Base-by-base conservation (phyloP, 2,888 invertebrate species). In the Orgyia antiqua region DNA sequence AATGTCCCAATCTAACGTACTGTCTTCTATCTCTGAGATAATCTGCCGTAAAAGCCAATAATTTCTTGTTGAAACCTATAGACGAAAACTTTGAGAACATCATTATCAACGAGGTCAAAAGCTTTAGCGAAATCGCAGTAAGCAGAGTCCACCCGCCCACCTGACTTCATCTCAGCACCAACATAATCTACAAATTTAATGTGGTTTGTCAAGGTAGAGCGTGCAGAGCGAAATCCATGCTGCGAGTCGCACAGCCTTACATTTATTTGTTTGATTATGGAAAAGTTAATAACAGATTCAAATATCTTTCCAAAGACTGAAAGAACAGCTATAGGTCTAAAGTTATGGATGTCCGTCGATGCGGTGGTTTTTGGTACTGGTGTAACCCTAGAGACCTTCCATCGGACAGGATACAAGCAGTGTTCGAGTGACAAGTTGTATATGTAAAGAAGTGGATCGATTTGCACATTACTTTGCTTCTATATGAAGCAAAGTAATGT, bases 31-130 rank as follows among this genome's bases (percentile, higher is more conserved):
- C n/a, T 3, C 20, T 20, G 3, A 20, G 23, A 10, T 23, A 23
- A 23, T n/a, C 3, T 2, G n/a, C 3, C 9, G 3, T 4, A 10
- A 23, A 23, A 3, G 2, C 10, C 2, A 23, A 10, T 10, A 23
- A 10, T 4, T 7, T 10, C 3, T 10, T 2, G 2, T 10, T 23
- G 10, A 9, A 23, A 23, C 29, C 29, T 10, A 29, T 8, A 8
- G 11, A 9, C 4, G 24, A 9, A 7, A 29, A n/a, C 9, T 29
- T 29, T 10, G 7, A 29, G 23, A 1, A 24, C 10, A 17, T 29
- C 11, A 7, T 32, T 13, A 10, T 24, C 18, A 10, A 27, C 12
- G 6, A 26, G 24, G 6, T 29, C 29, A 15, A 29, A 29, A 8
- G 29, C 15, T 15, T 29, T 24, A 21, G 13, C 5, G 21, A 11